Conservation (phyloP, 2,888 invertebrate species). For the Agrotis puta region DNA sequence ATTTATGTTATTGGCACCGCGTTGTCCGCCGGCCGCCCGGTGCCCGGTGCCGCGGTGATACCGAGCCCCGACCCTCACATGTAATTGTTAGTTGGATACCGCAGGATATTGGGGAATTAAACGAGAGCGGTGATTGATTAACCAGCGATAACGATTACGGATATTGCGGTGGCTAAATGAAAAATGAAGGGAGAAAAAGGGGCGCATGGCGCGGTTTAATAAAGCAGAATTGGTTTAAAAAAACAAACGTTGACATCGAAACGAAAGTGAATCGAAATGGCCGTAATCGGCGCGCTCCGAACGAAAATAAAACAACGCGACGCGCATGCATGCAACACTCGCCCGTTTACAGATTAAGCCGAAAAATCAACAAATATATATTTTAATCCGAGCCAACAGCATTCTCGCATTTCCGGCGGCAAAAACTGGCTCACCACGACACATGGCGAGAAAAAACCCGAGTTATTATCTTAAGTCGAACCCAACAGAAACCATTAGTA, state of each 20-base stretch:
- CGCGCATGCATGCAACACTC: slow-evolving; percentile 73
- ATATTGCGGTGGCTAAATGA: slow-evolving; percentile 79
- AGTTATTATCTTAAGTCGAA: slow-evolving; percentile 91
- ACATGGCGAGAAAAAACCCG: slow-evolving; percentile 89
- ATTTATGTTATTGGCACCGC: slow-evolving; percentile 89
- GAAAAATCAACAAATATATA: slow-evolving; percentile 88
- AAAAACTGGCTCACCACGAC: slow-evolving; percentile 84
- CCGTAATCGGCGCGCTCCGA: slow-evolving; percentile 68
- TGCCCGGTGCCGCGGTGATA: slow-evolving; percentile 72
- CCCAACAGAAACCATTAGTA: slow-evolving; percentile 91
- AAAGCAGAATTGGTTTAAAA: slow-evolving; percentile 72
- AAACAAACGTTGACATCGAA: slow-evolving; percentile 74
- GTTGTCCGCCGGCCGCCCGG: slow-evolving; percentile 79
- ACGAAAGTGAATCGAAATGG: slow-evolving; percentile 77
- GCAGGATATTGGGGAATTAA: slow-evolving; percentile 90
- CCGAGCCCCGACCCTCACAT: slow-evolving; percentile 87
- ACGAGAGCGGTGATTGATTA: slow-evolving; percentile 88
- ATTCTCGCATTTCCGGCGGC: slow-evolving; percentile 89
- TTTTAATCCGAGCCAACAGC: slow-evolving; percentile 87
- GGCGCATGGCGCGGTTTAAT: slow-evolving; percentile 60
- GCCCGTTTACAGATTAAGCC: slow-evolving; percentile 84
- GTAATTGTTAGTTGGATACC: slow-evolving; percentile 89
- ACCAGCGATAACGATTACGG: slow-evolving; percentile 86
- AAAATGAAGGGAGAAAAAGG: slow-evolving; percentile 75
- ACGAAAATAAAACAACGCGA: slow-evolving; percentile 75